Evolutionary conservation across 1,140 invertebrate genomes (phyloP), one percentile per base, ranked within the genome.

Genomic region (Eurytemora carolleeae): DNA sequence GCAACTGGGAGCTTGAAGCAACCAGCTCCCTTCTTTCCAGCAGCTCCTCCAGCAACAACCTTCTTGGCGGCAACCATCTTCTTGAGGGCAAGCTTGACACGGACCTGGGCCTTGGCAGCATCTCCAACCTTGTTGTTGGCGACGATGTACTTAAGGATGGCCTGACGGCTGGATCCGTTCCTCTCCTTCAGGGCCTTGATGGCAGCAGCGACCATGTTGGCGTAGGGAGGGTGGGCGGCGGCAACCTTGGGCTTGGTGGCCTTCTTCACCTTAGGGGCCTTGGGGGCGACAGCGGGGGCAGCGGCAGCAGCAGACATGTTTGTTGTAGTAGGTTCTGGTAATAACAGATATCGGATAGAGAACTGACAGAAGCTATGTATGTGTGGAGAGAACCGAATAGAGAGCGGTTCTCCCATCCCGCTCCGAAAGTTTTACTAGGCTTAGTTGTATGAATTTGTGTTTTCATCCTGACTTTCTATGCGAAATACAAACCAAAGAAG

Each of bases 141-240:
- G 18, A 73, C 68, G 57, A 80, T 76, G 70, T 80, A 80, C 67
- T 81, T 81, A 69, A 80, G 80, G 68, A 81, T 80, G 12, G 78
- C 79, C 64, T 77, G 74, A 25, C 79, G 69, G 0, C 78, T 79
- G 0, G 77, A 80, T 17, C 78, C 79, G 59, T 75, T 74, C 55
- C 76, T 72, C 65, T 80, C 78, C 63, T 80, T 80, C 60, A 82
- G 68, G 26, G 70, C 72, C 57, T 71, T 74, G 65, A 82, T 81
- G 17, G 80, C 79, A 57, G 71, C 74, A 62, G 71, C 74, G 2
- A 82, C 71, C 74, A 75, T 71, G 22, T 65, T 63, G n/a, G 68
- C 57, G 2, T 70, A 63, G n/a, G 67, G 64, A 2, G 73, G 73
- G 65, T 75, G 73, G 53, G 65, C 64, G 1, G 69, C n/a, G 24